Evolutionary conservation across 2,113 vertebrate species (phyloP).

Genomic region (Dendropsophus ebraccatus): DNA sequence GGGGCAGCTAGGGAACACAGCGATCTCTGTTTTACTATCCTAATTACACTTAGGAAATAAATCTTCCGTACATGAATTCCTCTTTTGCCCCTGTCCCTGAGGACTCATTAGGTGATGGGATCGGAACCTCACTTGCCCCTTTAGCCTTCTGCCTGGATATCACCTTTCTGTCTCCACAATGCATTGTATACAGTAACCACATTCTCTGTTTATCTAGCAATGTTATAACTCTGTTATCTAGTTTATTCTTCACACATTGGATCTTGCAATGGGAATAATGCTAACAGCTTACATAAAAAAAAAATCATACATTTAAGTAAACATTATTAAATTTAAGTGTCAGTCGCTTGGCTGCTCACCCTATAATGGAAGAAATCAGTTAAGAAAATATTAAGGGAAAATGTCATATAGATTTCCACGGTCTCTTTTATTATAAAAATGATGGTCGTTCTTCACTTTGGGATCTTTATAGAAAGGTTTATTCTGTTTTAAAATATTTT

Average conservation of each 20-base stretch:
- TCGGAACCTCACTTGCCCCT: background rate
- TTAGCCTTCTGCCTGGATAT: background rate
- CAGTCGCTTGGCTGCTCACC: background rate
- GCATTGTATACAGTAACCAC: slow-evolving; percentile 14
- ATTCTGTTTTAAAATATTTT: background rate
- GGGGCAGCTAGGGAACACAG: slow-evolving; percentile 73
- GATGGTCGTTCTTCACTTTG: background rate
- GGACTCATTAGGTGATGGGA: background rate
- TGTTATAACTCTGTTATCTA: too few species aligned
- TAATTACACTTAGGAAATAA: slow-evolving; percentile 85
- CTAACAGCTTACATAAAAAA: slow-evolving; percentile 2
- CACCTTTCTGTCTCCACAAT: background rate
- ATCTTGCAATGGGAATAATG: background rate
- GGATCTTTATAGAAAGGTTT: background rate
- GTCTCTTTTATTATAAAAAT: background rate
- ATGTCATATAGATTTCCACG: background rate
- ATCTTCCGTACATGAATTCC: slow-evolving; percentile 68
- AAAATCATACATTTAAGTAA: slow-evolving; percentile 1
- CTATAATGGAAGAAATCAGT: background rate
- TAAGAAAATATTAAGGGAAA: background rate
- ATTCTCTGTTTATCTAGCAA: background rate
- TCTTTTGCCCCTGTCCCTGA: background rate
- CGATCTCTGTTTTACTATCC: slow-evolving; percentile 83
- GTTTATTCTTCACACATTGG: background rate
- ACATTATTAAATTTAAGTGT: slow-evolving; percentile 13